phyloP scores from a whole-genome alignment of 2,797 vertebrate species.

The Artibeus lituratus region DNA sequence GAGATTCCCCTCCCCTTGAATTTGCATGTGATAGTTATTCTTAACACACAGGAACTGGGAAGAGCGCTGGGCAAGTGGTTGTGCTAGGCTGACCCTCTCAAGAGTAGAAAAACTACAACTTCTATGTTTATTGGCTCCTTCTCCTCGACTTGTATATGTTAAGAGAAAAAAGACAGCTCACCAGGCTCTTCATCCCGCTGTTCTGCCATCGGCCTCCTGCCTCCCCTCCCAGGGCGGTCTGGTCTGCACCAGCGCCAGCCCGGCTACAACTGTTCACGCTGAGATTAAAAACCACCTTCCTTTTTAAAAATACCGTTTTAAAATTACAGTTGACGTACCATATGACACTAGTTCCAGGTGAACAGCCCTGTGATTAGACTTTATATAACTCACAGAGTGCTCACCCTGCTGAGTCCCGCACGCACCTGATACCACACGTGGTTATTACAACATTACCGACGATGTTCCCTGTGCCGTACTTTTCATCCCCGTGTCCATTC shows the following conservation, averaged over 20 bases:
- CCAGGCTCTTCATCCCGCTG: not conserved
- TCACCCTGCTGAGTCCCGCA: not conserved
- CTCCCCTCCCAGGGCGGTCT: not conserved
- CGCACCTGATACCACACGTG: not conserved
- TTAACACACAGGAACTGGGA: not conserved
- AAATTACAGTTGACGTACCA: not conserved
- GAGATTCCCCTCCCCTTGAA: not conserved
- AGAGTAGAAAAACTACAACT: not conserved
- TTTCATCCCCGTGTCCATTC: not conserved
- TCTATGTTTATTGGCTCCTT: not conserved
- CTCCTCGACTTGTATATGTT: not conserved
- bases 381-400: not conserved
- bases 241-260: not conserved
- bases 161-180: not conserved
- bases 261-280: not conserved
- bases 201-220: not conserved
- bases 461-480: not conserved
- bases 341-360: not conserved
- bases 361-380: not conserved
- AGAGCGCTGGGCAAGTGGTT: not conserved
- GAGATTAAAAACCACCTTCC: not conserved
- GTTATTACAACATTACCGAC: not conserved
- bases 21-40: not conserved
- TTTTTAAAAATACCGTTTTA: not conserved
- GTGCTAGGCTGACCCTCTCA: not conserved